Evolutionary conservation across 2,888 invertebrate genomes (phyloP), one percentile per base, ranked within the genome.

Genomic region (Clunio marinus): DNA sequence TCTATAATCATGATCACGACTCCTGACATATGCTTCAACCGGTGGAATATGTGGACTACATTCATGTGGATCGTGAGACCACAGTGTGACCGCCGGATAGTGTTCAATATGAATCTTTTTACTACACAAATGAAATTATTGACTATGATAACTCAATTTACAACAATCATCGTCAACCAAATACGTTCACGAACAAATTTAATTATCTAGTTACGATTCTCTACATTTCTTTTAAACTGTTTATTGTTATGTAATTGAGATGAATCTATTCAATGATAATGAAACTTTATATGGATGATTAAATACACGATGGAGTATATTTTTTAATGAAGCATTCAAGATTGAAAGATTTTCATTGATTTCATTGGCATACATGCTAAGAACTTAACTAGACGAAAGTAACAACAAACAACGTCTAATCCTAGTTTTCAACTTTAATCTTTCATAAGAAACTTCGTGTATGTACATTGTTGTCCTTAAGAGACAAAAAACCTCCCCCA

Each of bases 21-120:
- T 92, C 93, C 85, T 93, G 93, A 93, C 92, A 91, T 76, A 89
- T 89, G 81, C 86, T 86, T 78, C 88, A 90, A 83, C 88, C 90
- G 83, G 92, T 93, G 84, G 93, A 93, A 80, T 93, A 89, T 81
- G 93, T 93, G 28, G 66, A 66, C 55, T 66, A 66, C 27, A 66
- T 66, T 15, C 66, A 66, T 35, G 66, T 66, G 5, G 66, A 66
- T 35, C 45, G 66, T 10, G 66, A 66, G 27, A 66, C 66, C 15
- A 66, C 55, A 66, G 66, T 66, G 66, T 66, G 66, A 66, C 66
- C 63, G 20, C 63, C 55, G 66, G 66, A 55, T 15, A 63, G 35
- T 25, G 32, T 32, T 22, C 35, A 66, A 51, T 66, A 63, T 17
- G 63, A 63, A 20, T 46, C 63, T 20, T 66, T 66, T 55, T 66